Evolutionary conservation across 2,113 vertebrate species (phyloP), one percentile per base, ranked within the genome.

Genomic region (Phycodurus eques): DNA sequence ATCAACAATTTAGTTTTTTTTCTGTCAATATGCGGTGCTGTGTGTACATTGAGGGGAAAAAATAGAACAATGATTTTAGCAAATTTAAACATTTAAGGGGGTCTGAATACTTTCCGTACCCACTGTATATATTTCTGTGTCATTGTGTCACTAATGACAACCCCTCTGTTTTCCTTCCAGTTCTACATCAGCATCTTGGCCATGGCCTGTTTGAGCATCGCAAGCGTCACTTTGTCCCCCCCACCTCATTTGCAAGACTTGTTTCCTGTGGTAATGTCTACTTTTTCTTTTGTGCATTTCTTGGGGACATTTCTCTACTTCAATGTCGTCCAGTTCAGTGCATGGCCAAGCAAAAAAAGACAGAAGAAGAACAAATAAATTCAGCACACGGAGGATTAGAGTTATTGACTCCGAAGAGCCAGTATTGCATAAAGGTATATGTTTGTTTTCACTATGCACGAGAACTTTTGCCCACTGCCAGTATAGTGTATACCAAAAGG

Each of bases 331-430:
- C 90, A 96, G 68, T 91, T 98, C 73, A 96, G 90, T 77, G 91
- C 93, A 72, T 84, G 88, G 2, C 88, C 77, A 59, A 87, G 74
- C 53, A 92, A 73, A 70, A 93, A 85, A 87, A 91, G 72, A 76
- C 94, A 92, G 78, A 98, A 96, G 92, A 99, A 98, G 91, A 87
- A 43, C 12, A 93, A 90, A 89, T 97, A 91, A 94, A 8, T 44
- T 13, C 11, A 22, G 22, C 14, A 22, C 8, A 71, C 17, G 12
- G 19, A 44, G 35, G 12, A 66, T 73, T 77, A n/a, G 20, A 43
- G 53, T 31, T 49, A 4, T 66, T 51, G 15, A 39, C 61, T 53
- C 8, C 69, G 70, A 8, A 43, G 71, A 74, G 27, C 51, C 7
- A 15, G 17, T 35, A 20, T 74, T 61, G 20, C 31, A 31, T 47